Conservation (phyloP, 2,888 invertebrate genomes). For the Amphiduros pacificus region DNA sequence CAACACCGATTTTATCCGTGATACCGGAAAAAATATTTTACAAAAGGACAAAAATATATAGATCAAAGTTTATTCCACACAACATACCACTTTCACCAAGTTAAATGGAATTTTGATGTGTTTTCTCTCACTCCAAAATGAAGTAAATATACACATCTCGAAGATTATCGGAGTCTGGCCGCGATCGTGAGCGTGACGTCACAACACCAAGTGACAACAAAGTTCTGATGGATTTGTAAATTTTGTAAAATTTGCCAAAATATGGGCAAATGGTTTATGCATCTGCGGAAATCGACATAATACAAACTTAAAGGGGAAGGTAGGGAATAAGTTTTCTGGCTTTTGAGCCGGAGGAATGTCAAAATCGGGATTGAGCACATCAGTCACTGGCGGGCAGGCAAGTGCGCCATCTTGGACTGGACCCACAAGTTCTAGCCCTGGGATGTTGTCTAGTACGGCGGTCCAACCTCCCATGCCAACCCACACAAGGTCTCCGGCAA, state of each 20-base stretch:
- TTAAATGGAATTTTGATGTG: neutral
- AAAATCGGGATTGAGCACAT: neutral
- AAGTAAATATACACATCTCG: slow-evolving; percentile 13
- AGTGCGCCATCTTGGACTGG: slow-evolving; percentile 1
- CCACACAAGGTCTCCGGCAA: slow-evolving; percentile 6
- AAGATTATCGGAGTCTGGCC: slow-evolving; percentile 15
- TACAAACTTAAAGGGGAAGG: too few relatives aligned
- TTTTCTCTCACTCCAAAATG: neutral
- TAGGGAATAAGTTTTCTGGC: neutral
- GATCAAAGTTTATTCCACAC: too few relatives aligned
- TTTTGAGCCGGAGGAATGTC: neutral
- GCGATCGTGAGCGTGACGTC: slow-evolving; percentile 19
- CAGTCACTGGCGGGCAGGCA: neutral
- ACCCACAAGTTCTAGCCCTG: neutral
- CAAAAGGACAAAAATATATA: too few relatives aligned
- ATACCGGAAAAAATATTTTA: too few relatives aligned
- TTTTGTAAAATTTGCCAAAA: neutral
- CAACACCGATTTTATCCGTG: too few relatives aligned
- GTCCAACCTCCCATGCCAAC: too few relatives aligned
- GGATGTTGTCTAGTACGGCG: neutral
- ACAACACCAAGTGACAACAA: slow-evolving; percentile 19
- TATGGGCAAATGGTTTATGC: too few relatives aligned
- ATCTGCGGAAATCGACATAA: too few relatives aligned
- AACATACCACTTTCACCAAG: too few relatives aligned
- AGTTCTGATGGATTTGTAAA: slow-evolving; percentile 10